Evolutionary conservation across 1,140 invertebrate genomes (phyloP).

Genomic region (roundworm (Caenorhabditis elegans)): DNA sequence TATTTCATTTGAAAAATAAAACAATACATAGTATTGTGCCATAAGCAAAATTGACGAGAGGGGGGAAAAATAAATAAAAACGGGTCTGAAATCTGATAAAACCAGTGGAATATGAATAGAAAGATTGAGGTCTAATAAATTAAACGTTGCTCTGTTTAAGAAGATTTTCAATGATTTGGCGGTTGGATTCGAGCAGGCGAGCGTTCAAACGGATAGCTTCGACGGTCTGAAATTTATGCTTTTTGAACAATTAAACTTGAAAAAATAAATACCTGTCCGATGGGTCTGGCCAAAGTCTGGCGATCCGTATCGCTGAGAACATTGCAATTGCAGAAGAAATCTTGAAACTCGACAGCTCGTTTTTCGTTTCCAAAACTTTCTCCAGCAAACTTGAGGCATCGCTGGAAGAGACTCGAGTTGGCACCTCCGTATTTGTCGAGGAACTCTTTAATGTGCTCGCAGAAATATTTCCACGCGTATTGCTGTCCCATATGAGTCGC

Average conservation of each 20-base stretch:
- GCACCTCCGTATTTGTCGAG: conserved; percentile 54
- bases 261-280: background rate
- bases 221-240: conserved; percentile 24
- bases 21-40: background rate
- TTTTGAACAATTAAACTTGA: background rate
- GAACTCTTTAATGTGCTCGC: conserved; percentile 79
- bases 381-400: conserved; percentile 45
- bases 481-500: conserved; percentile 74
- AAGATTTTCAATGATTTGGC: conserved; percentile 25
- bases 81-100: background rate
- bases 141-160: conserved; percentile 13
- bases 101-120: background rate
- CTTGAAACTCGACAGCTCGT: conserved; percentile 48
- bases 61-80: background rate
- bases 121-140: background rate
- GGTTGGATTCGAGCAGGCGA: conserved; percentile 37
- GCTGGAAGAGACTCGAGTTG: conserved; percentile 60
- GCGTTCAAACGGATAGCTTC: conserved; percentile 52
- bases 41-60: background rate
- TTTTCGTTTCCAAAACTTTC: conserved; percentile 40
- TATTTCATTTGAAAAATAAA: background rate
- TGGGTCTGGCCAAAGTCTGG: background rate
- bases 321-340: conserved; percentile 16
- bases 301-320: background rate
- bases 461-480: conserved; percentile 85